phyloP scores from a whole-genome alignment of 2,797 vertebrate genomes.

The Halcyon leucocephala region DNA sequence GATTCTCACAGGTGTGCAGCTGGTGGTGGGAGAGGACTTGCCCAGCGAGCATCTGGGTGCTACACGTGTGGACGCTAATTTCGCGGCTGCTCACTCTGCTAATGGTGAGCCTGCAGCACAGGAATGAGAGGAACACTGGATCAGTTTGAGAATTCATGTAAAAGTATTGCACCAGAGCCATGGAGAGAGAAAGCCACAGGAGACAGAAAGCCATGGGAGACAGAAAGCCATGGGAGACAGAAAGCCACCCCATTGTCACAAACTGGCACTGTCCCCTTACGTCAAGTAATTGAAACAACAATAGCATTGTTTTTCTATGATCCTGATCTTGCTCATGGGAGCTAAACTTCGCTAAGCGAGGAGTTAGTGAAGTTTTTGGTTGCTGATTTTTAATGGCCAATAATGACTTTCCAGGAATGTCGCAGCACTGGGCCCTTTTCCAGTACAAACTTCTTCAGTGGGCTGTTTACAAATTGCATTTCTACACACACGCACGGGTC shows the following conservation, averaged over 20 bases:
- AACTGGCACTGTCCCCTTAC: conserved; percentile 10
- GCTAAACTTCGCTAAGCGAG: not conserved
- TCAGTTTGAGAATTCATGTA: conserved; percentile 20
- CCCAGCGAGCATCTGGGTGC: not conserved
- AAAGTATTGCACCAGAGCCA: conserved; percentile 32
- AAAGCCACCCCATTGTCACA: conserved; percentile 26
- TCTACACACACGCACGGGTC: not conserved
- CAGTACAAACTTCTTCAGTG: not conserved
- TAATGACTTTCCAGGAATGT: not conserved
- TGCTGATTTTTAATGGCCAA: not conserved
- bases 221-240: not conserved
- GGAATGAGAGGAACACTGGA: not conserved
- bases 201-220: too few relatives aligned
- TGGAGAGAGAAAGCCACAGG: not conserved
- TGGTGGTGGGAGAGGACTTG: not conserved
- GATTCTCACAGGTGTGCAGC: not conserved
- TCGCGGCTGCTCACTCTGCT: not conserved
- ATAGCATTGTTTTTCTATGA: conserved; percentile 20
- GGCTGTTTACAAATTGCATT: not conserved
- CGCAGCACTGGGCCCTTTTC: not conserved
- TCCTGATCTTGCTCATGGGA: conserved; percentile 18
- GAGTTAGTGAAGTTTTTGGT: not conserved
- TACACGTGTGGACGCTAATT: not conserved
- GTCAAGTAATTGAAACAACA: conserved; percentile 44
- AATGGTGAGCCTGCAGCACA: not conserved